A percentile compares a stretch with the other conserved stretches of the same genome.
These are phyloP conservation scores for Erebia epiphron DNA, from an alignment of 2,888 invertebrate genomes.

Conservation along the genomic window DNA sequence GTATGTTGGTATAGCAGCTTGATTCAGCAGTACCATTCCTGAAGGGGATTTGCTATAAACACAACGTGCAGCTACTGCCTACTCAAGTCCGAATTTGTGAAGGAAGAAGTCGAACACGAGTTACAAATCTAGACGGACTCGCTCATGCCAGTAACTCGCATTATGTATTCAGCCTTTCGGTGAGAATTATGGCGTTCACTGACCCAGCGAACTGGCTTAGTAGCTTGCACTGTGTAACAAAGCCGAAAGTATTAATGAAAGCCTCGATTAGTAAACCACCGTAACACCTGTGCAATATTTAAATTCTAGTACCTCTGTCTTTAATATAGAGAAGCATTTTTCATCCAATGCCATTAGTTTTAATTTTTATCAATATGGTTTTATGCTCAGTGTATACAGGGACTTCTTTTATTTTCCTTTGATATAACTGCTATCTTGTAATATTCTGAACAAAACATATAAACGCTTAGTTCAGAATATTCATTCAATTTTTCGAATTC, in stretches of 20 bases:
- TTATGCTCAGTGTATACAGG: neutral
- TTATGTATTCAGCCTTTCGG: neutral
- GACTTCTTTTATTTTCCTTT: neutral
- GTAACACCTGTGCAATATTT: conserved; percentile 16
- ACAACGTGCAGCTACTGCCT: neutral
- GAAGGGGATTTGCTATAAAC: neutral
- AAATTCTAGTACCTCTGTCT: conserved; percentile 19
- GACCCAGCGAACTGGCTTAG: neutral
- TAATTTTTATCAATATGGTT: neutral
- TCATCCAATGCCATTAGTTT: neutral
- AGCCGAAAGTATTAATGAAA: neutral
- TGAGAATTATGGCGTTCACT: neutral
- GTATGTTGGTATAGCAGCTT: neutral
- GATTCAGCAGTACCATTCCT: neutral
- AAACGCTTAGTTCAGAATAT: neutral
- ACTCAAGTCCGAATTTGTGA: neutral
- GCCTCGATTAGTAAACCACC: conserved; percentile 18
- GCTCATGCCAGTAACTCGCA: neutral
- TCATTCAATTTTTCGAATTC: neutral
- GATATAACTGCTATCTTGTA: neutral
- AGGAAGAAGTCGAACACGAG: neutral
- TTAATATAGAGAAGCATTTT: neutral
- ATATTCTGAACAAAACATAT: too few species aligned
- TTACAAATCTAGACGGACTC: neutral
- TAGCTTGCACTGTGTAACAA: neutral